Conservation (phyloP, 2,797 vertebrate species). For the Rhinoraja longicauda region DNA sequence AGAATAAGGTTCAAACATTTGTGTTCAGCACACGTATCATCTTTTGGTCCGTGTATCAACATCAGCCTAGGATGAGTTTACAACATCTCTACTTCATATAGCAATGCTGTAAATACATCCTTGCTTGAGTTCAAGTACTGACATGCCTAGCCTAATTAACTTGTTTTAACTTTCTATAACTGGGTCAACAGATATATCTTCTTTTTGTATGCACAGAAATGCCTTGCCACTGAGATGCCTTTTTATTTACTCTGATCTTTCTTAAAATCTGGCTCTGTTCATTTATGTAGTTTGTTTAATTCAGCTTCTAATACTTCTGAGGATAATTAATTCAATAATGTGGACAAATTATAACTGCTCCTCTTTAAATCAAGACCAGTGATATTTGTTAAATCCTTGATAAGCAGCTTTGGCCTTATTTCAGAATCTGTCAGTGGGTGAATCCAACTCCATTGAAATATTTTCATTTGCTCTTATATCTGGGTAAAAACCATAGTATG, state of each 20-base stretch:
- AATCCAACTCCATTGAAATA: not conserved
- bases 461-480: not conserved
- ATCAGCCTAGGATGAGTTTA: not conserved
- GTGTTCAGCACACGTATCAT: not conserved
- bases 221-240: too few species aligned
- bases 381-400: not conserved
- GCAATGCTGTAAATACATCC: not conserved
- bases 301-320: not conserved
- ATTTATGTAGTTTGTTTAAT: not conserved
- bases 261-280: not conserved
- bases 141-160: constrained; percentile 19
- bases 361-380: not conserved
- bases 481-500: not conserved
- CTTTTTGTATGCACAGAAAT: not conserved
- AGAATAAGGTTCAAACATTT: not conserved
- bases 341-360: not conserved
- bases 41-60: not conserved
- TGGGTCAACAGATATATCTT: not conserved
- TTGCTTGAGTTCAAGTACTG: not conserved
- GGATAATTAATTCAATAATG: not conserved
- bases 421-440: not conserved
- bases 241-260: not conserved
- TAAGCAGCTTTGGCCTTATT: not conserved
- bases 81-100: not conserved
- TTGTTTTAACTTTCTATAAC: not conserved